Evolutionary conservation across 2,113 vertebrate species (phyloP).

Genomic region (Heterotis niloticus): DNA sequence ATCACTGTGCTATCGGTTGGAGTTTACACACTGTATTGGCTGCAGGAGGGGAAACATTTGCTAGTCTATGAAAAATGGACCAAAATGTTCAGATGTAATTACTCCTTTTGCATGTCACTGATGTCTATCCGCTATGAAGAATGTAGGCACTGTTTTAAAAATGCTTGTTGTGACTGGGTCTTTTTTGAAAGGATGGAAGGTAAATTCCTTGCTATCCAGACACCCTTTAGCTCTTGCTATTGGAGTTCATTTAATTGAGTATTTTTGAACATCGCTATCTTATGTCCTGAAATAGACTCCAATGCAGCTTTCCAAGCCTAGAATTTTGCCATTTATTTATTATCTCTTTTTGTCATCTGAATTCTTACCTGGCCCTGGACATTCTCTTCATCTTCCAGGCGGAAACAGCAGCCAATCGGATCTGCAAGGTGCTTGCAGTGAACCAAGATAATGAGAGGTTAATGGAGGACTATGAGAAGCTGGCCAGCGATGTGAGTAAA

Average conservation of each 20-base stretch:
- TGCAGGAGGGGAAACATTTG: not conserved
- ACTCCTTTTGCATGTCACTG: not conserved
- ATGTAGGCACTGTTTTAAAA: no score
- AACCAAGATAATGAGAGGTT: slow-evolving; percentile 99
- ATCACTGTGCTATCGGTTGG: no score
- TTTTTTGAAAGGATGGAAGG: not conserved
- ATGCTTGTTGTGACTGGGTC: no score
- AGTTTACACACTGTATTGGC: no score
- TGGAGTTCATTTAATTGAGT: not conserved
- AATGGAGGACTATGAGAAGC: slow-evolving; percentile 98
- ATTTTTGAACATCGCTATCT: not conserved
- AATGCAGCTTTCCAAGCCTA: not conserved
- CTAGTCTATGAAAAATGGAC: not conserved
- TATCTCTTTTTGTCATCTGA: not conserved
- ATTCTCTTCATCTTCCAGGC: slow-evolving; percentile 67
- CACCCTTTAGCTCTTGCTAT: not conserved
- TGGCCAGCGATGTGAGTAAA: slow-evolving; percentile 91
- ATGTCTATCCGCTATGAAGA: no score
- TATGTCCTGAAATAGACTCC: not conserved
- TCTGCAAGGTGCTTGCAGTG: slow-evolving; percentile 98
- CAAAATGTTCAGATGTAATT: not conserved
- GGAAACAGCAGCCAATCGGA: slow-evolving; percentile 97
- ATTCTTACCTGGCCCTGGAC: not conserved
- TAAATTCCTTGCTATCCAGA: not conserved
- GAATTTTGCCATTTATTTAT: not conserved